These are phyloP conservation scores for Macrophya alboannulata DNA, from an alignment of 2,888 invertebrate genomes.

Conservation along the genomic window DNA sequence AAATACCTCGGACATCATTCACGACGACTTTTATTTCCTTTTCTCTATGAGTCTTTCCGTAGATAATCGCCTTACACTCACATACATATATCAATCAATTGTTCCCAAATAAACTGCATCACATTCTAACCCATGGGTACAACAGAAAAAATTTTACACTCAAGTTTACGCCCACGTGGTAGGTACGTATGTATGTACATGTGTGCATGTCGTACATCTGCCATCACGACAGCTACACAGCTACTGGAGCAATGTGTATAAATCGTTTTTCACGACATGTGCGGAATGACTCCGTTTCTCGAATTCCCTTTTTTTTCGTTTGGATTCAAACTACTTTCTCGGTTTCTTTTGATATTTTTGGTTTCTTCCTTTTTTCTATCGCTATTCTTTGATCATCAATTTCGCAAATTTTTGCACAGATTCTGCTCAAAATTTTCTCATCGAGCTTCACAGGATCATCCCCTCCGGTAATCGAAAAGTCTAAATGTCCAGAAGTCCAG, in stretches of 20 bases:
- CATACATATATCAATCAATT: not conserved
- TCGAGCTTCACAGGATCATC: too few species aligned
- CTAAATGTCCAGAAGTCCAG: not conserved
- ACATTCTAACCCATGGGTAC: not conserved
- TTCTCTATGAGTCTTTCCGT: not conserved
- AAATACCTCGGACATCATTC: not conserved
- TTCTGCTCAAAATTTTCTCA: too few species aligned
- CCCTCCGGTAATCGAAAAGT: too few species aligned
- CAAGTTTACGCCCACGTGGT: slow-evolving; percentile 16
- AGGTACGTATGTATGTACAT: too few species aligned
- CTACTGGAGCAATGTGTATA: slow-evolving; percentile 3
- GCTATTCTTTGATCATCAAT: not conserved
- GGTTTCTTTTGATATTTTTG: not conserved
- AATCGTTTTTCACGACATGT: not conserved
- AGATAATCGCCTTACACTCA: not conserved
- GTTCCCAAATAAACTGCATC: not conserved
- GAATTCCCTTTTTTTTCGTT: not conserved
- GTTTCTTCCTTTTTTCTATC: too few species aligned
- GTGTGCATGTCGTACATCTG: slow-evolving; percentile 23
- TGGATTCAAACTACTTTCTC: not conserved
- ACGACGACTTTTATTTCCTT: not conserved
- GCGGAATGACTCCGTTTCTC: not conserved
- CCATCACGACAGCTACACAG: not conserved
- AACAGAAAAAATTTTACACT: not conserved
- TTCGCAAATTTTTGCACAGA: not conserved